These are phyloP conservation scores for Plodia interpunctella DNA, from an alignment of 1,140 invertebrate genomes.

Conservation along the genomic window DNA sequence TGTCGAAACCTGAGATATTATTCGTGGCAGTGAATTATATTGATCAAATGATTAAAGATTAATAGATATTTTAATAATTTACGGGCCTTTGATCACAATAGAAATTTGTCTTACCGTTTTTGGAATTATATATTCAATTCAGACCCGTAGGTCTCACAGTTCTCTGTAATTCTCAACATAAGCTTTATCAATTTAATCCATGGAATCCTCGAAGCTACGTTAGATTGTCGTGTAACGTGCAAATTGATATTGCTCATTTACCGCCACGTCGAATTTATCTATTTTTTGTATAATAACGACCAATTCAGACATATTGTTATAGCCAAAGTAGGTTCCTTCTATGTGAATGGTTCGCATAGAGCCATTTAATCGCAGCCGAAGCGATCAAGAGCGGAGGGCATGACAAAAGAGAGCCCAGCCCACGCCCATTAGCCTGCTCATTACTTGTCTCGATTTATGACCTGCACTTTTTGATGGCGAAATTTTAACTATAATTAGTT, in stretches of 20 bases:
- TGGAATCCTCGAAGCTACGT: background rate
- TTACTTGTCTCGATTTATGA: conserved; percentile 42
- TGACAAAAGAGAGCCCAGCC: conserved; percentile 37
- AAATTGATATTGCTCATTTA: no score
- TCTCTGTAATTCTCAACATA: background rate
- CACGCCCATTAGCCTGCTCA: conserved; percentile 44
- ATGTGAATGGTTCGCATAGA: conserved; percentile 20
- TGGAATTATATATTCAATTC: background rate
- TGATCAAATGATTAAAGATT: background rate
- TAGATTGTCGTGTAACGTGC: no score
- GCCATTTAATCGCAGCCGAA: conserved; percentile 20
- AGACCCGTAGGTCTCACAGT: background rate
- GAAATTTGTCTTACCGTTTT: background rate
- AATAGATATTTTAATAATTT: background rate
- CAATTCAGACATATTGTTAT: background rate
- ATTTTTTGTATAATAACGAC: no score
- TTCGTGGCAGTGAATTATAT: background rate
- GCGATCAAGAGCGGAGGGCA: conserved; percentile 26
- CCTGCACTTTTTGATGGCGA: conserved; percentile 22
- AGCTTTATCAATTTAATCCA: background rate
- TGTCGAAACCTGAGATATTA: background rate
- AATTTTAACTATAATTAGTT: background rate
- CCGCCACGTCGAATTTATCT: no score
- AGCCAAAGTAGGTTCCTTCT: conserved; percentile 9
- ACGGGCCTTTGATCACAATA: background rate